These are phyloP conservation scores for Erebia epiphron DNA, from an alignment of 2,888 invertebrate species.

Conservation along the genomic window DNA sequence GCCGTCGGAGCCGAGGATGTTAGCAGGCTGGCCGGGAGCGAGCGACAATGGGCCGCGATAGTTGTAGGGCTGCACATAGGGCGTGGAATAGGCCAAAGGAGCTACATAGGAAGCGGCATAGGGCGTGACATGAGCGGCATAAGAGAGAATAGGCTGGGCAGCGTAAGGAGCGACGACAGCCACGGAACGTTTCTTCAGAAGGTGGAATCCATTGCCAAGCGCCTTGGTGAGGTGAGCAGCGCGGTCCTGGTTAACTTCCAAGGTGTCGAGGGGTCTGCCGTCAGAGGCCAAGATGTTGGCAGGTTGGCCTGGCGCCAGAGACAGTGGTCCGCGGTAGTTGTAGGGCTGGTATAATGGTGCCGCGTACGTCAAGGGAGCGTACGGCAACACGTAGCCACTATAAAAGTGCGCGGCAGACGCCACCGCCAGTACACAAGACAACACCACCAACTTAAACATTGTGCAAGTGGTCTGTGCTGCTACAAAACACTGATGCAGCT, in stretches of 20 bases:
- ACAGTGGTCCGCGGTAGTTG: slow-evolving; percentile 73
- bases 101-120: slow-evolving; percentile 42
- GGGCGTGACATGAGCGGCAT: slow-evolving; percentile 40
- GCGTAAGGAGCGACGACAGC: slow-evolving; percentile 45
- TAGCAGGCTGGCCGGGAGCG: slow-evolving; percentile 70
- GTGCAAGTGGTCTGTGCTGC: slow-evolving; percentile 75
- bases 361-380: slow-evolving; percentile 44
- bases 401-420: slow-evolving; percentile 78
- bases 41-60: slow-evolving; percentile 52
- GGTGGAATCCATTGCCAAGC: slow-evolving; percentile 56
- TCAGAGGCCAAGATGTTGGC: slow-evolving; percentile 73
- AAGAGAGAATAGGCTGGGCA: slow-evolving; percentile 39
- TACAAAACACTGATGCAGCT: slow-evolving; percentile 68
- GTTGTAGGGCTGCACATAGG: slow-evolving; percentile 40
- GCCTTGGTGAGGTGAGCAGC: slow-evolving; percentile 71
- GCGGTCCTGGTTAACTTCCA: slow-evolving; percentile 75
- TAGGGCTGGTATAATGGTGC: slow-evolving; percentile 41
- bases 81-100: slow-evolving; percentile 59
- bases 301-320: slow-evolving; percentile 72
- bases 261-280: slow-evolving; percentile 73
- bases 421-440: slow-evolving; percentile 84
- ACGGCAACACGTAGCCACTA: slow-evolving; percentile 78
- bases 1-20: slow-evolving; percentile 67
- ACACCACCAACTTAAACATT: slow-evolving; percentile 84
- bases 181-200: slow-evolving; percentile 59